Evolutionary conservation across 2,113 vertebrate genomes (phyloP).

Genomic region (Pithys albifrons): DNA sequence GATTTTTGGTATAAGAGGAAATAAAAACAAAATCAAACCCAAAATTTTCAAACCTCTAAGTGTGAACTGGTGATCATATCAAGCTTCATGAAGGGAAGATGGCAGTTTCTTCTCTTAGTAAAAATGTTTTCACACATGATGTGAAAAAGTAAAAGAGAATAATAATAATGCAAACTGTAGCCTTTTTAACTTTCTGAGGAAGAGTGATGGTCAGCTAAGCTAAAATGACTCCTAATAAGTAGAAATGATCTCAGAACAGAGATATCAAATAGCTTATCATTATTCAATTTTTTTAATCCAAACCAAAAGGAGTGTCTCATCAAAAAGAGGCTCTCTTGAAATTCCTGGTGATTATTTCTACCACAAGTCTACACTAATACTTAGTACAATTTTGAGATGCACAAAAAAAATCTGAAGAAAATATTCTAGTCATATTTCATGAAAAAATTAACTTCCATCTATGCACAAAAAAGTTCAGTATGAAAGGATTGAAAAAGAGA

Average conservation of each 20-base stretch:
- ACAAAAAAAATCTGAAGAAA: not conserved
- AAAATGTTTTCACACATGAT: not conserved
- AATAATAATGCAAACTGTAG: not conserved
- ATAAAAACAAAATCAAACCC: not conserved
- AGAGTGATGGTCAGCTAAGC: not conserved
- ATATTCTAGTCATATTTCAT: not conserved
- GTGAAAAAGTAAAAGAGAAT: not conserved
- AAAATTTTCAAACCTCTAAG: not conserved
- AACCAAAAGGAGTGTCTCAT: not conserved
- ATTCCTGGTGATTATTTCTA: not conserved
- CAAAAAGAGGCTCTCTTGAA: not conserved
- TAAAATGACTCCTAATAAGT: not conserved
- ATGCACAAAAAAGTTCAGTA: not conserved
- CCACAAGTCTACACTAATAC: not conserved
- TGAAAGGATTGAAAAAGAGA: not conserved
- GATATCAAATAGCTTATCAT: not conserved
- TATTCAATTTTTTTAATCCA: not conserved
- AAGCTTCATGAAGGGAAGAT: not conserved
- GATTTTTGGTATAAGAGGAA: not conserved
- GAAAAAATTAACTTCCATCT: not conserved
- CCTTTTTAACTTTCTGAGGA: not conserved
- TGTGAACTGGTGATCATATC: not conserved
- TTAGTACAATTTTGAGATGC: not conserved
- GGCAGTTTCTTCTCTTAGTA: not conserved
- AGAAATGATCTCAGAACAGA: not conserved